phyloP scores from a whole-genome alignment of 1,140 invertebrate species.

The Archivesica marissinica region DNA sequence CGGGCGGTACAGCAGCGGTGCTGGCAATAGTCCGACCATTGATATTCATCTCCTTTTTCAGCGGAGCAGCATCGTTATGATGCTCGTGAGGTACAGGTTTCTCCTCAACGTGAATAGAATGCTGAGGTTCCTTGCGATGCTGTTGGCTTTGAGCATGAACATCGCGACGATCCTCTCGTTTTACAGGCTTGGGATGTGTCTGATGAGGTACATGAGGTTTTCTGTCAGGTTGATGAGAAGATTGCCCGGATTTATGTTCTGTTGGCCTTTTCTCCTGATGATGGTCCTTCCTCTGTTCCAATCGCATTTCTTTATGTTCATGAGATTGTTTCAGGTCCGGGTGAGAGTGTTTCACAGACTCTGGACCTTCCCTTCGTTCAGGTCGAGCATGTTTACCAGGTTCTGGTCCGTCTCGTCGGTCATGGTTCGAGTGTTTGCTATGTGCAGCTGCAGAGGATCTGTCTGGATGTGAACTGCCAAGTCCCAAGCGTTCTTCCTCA shows the following conservation, averaged over 20 bases:
- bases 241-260: background rate
- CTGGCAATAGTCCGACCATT: constrained; percentile 28
- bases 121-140: constrained; percentile 17
- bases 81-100: background rate
- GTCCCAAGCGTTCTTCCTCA: background rate
- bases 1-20: background rate
- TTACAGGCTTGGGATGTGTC: background rate
- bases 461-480: background rate
- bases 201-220: background rate
- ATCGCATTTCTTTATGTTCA: constrained; percentile 9
- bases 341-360: background rate
- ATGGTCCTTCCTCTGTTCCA: constrained; percentile 4
- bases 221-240: constrained; percentile 12
- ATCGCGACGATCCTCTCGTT: constrained; percentile 12
- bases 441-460: constrained; percentile 37
- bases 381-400: background rate
- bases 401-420: constrained; percentile 39
- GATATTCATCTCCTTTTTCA: constrained; percentile 19
- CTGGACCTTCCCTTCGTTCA: background rate
- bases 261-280: background rate
- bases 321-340: background rate
- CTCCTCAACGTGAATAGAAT: background rate
- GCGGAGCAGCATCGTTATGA: constrained; percentile 1
- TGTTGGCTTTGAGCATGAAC: background rate
- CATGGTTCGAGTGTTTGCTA: constrained; percentile 44